These are phyloP conservation scores for Berghia stephanieae DNA, from an alignment of 1,140 invertebrate genomes.

Conservation along the genomic window DNA sequence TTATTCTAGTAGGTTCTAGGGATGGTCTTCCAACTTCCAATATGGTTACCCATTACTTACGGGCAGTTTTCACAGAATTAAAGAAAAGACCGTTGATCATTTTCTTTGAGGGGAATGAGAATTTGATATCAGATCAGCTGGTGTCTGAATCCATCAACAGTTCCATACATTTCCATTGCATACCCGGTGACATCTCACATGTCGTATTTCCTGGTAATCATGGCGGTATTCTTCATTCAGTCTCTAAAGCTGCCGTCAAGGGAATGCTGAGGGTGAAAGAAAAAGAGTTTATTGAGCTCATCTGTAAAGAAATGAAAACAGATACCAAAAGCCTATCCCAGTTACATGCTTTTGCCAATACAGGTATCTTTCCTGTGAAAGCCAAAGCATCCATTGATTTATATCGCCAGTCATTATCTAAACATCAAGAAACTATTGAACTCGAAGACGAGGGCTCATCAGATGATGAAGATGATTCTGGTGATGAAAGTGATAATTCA, in stretches of 20 bases:
- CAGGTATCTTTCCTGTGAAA: not conserved
- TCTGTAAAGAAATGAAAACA: not conserved
- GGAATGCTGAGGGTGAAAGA: not conserved
- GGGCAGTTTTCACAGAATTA: not conserved
- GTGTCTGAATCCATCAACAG: not conserved
- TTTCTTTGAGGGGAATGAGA: conserved; percentile 8
- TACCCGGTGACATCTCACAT: not conserved
- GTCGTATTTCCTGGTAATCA: conserved; percentile 10
- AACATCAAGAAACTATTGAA: not conserved
- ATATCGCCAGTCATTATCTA: too few species aligned
- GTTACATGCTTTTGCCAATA: not conserved
- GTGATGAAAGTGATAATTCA: not conserved
- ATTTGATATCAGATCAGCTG: not conserved
- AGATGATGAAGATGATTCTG: not conserved
- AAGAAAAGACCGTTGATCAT: conserved; percentile 16
- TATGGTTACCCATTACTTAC: not conserved
- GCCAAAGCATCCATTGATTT: not conserved
- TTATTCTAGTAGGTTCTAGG: not conserved
- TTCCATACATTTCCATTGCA: not conserved
- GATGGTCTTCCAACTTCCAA: not conserved
- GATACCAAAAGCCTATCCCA: not conserved
- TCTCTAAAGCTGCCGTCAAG: not conserved
- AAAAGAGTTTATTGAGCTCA: not conserved
- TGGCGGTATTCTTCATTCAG: not conserved
- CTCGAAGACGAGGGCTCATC: not conserved